Base-by-base conservation (phyloP, 2,888 invertebrate genomes). In the Sphaeridia pumilis region DNA sequence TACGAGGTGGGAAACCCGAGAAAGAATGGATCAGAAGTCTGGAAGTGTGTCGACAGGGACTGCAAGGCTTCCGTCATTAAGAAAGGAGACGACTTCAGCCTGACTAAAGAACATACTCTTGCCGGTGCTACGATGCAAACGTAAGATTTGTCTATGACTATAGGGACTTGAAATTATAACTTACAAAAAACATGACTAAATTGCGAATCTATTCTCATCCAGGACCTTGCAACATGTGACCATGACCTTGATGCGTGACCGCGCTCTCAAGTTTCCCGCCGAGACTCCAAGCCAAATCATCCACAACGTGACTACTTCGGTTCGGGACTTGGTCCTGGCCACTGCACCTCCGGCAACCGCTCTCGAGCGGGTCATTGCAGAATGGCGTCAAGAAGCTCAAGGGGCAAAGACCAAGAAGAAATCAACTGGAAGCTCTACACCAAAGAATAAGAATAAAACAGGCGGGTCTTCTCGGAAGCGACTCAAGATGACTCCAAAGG, bases 11-110 rank as follows among this genome's bases (percentile, higher is more conserved):
- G 22, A 22, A 10, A 14, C n/a, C 28, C 25, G 2, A 12, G 50
- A 24, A 50, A 50, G 31, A 45, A 50, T 35, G 44, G 45, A 34
- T 44, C 35, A 36, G 28, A 43, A 35, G 45, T 26, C 10, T 50
- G 50, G 50, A n/a, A 22, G 4, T 50, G 50, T 25, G 20, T 17
- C 4, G 45, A 44, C 5, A 21, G 26, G 25, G 26, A 34, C 3
- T 50, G 50, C 36, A 45, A 50, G 26, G 50, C 31, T 1, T 2
- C 43, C n/a, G 2, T 49, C 20, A 17, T 28, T 12, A 49, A 26
- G 24, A 48, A 38, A 22, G 43, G 43, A 3, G 43, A 43, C 42
- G 20, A 22, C 4, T 21, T 43, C 10, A 17, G 17, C 2, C 26
- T 25, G 24, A 44, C 21, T n/a, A 49, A 49, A 28, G 31, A 42